Evolutionary conservation across 2,113 vertebrate species (phyloP).

Genomic region (Apistogramma diplotaenia): DNA sequence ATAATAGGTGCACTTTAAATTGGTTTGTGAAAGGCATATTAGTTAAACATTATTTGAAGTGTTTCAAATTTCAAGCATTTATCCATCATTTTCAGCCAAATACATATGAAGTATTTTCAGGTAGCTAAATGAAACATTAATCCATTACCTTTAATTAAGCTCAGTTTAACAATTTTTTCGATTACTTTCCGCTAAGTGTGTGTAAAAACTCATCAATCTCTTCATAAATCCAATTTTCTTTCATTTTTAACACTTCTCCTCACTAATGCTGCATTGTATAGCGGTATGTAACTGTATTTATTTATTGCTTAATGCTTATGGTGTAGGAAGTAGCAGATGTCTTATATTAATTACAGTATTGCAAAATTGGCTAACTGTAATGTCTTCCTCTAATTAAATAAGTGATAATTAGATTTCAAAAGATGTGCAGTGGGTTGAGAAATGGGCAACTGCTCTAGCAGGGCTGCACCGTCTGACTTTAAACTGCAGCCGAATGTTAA

Average conservation of each 20-base stretch:
- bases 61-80: not conserved
- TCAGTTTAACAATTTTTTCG: not conserved
- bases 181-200: not conserved
- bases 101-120: not conserved
- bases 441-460: not conserved
- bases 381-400: constrained; percentile 14
- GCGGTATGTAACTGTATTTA: not conserved
- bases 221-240: not conserved
- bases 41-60: not conserved
- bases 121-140: not conserved
- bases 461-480: constrained; percentile 17
- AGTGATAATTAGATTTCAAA: constrained; percentile 11
- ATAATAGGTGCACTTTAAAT: not conserved
- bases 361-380: not conserved
- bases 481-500: constrained; percentile 33
- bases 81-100: not conserved
- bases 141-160: not conserved
- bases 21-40: not conserved
- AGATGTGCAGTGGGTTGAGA: not conserved
- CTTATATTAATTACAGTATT: not conserved
- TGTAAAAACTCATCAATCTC: not conserved
- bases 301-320: not conserved
- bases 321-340: constrained; percentile 6
- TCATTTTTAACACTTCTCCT: not conserved
- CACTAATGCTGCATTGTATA: not conserved